Percentiles rank a stretch among this genome's conserved stretches.
phyloP scores from a whole-genome alignment of 2,888 invertebrate genomes.

The Eupithecia centaureata region DNA sequence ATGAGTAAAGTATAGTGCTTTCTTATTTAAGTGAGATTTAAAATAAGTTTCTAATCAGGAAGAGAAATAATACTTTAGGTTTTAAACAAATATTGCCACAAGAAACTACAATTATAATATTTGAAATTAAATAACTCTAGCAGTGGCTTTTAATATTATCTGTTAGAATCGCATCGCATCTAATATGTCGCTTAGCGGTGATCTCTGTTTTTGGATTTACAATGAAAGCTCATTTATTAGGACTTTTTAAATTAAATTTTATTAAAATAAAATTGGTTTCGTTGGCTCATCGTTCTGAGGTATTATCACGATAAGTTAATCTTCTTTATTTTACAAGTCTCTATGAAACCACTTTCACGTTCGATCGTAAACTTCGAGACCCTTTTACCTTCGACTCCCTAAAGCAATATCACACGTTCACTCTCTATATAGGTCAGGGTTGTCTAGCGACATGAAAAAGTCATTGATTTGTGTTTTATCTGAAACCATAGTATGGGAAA shows the following conservation, averaged over 20 bases:
- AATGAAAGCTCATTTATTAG: no score
- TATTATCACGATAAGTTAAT: not conserved
- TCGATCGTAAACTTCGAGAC: conserved; percentile 36
- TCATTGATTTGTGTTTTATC: not conserved
- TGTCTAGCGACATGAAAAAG: conserved; percentile 5
- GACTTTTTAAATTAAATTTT: not conserved
- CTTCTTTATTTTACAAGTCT: conserved; percentile 1
- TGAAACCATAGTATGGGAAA: not conserved
- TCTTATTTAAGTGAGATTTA: not conserved
- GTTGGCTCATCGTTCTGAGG: not conserved
- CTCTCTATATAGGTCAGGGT: conserved; percentile 15
- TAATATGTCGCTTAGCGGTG: not conserved
- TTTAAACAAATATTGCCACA: no score
- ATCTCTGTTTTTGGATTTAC: not conserved
- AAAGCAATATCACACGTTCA: conserved; percentile 36
- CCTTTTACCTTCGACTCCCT: conserved; percentile 29
- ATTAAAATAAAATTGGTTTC: no score
- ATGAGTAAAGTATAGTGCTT: not conserved
- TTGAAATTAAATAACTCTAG: not conserved
- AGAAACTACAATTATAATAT: no score
- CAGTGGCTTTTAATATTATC: not conserved
- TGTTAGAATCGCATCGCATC: no score
- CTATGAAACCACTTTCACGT: conserved; percentile 32
- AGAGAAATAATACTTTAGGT: not conserved
- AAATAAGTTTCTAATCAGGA: not conserved